phyloP scores from a whole-genome alignment of 2,113 vertebrate species.

The Neodontobutis hainanensis region DNA sequence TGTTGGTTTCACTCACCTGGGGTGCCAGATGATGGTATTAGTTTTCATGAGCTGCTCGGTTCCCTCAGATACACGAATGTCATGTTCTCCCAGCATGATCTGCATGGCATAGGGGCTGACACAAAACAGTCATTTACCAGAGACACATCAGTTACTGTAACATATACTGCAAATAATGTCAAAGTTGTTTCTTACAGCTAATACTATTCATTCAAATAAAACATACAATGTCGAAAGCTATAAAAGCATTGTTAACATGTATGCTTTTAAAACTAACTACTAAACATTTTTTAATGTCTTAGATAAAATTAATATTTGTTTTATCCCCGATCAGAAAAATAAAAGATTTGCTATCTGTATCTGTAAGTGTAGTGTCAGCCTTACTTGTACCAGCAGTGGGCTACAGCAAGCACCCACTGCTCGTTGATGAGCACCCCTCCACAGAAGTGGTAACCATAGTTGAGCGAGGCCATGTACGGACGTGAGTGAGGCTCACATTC shows the following conservation, averaged over 20 bases:
- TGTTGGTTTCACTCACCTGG: slow-evolving; percentile 35
- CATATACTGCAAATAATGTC: not conserved
- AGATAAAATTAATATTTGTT: no score
- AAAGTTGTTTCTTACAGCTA: not conserved
- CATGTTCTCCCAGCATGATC: slow-evolving; percentile 75
- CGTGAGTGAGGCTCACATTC: slow-evolving; percentile 66
- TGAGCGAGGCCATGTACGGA: slow-evolving; percentile 76
- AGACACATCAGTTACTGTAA: not conserved
- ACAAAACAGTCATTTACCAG: not conserved
- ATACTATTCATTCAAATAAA: no score
- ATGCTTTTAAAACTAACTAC: no score
- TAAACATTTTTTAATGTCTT: no score
- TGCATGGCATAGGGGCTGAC: slow-evolving; percentile 72
- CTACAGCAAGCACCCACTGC: slow-evolving; percentile 76
- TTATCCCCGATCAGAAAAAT: no score
- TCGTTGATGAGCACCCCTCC: slow-evolving; percentile 75
- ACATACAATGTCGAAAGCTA: no score
- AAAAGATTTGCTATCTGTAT: not conserved
- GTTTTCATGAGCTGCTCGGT: slow-evolving; percentile 76
- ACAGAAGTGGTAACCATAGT: slow-evolving; percentile 77
- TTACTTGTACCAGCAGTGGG: slow-evolving; percentile 80
- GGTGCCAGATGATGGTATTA: slow-evolving; percentile 73
- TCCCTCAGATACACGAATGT: slow-evolving; percentile 63
- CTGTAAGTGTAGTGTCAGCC: slow-evolving; percentile 19
- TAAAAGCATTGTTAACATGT: no score